A percentile compares a stretch with the other conserved stretches of the same genome.
These are phyloP conservation scores for Mustela erminea DNA, from an alignment of 2,797 vertebrate species.

Conservation along the genomic window DNA sequence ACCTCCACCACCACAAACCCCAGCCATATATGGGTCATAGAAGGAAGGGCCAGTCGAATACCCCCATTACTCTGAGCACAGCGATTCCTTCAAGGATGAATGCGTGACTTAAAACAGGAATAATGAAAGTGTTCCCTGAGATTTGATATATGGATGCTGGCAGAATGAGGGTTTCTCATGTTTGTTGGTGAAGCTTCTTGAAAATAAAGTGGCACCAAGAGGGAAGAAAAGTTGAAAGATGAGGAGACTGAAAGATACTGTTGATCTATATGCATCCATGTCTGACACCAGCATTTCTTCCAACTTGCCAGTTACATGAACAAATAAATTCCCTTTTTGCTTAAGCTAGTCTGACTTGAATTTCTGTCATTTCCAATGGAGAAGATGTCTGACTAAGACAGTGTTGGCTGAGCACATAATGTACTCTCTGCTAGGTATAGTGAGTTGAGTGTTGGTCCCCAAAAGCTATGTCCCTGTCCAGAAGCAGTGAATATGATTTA, in stretches of 20 bases:
- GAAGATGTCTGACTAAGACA: constrained; percentile 8
- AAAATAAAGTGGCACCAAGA: constrained; percentile 13
- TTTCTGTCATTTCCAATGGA: constrained; percentile 24
- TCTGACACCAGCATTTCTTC: not conserved
- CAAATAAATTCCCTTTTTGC: not conserved
- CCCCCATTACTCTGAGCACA: not conserved
- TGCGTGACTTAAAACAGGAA: constrained; percentile 32
- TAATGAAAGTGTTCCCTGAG: constrained; percentile 3
- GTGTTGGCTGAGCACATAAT: constrained; percentile 9
- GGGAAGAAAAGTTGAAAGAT: constrained; percentile 17
- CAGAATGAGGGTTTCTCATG: not conserved
- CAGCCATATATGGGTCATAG: not conserved
- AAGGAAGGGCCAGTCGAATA: constrained; percentile 14
- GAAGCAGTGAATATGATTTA: not conserved
- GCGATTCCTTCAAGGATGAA: constrained; percentile 10
- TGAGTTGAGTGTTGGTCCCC: not conserved
- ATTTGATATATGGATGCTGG: not conserved
- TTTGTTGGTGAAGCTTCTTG: not conserved
- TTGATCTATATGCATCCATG: not conserved
- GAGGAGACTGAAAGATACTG: constrained; percentile 13
- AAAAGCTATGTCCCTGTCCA: not conserved
- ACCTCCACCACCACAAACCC: not conserved
- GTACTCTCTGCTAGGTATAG: not conserved
- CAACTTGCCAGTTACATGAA: constrained; percentile 23
- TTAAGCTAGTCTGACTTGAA: constrained; percentile 9